Conservation (phyloP, 2,797 vertebrate genomes). For the Poeciliopsis turneri region DNA sequence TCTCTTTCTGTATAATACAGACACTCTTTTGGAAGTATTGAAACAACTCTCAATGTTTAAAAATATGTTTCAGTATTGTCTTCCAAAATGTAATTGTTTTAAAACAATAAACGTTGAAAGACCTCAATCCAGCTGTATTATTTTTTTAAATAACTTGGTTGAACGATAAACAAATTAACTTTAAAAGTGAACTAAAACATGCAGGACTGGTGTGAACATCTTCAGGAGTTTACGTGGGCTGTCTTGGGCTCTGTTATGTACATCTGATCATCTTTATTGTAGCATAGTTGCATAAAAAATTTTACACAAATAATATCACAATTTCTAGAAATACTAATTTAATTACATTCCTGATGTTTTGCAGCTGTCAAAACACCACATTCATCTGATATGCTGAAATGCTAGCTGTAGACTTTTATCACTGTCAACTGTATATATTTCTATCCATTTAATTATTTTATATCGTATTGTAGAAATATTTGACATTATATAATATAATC, state of each 20-base stretch:
- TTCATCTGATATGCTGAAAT: background rate
- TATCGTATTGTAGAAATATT: no score
- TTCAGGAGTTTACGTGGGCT: background rate
- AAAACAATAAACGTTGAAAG: background rate
- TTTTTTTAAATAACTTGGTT: background rate
- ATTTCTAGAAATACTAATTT: background rate
- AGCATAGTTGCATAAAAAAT: background rate
- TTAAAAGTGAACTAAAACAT: background rate
- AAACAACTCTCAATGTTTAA: constrained; percentile 7
- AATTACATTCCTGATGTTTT: background rate
- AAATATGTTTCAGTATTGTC: background rate
- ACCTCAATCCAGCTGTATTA: background rate
- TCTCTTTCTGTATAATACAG: constrained; percentile 22
- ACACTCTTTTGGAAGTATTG: constrained; percentile 6
- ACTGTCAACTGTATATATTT: no score
- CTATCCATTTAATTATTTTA: no score
- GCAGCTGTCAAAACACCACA: background rate
- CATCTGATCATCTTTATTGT: background rate
- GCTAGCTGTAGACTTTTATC: background rate
- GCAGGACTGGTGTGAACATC: background rate
- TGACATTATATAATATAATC: background rate
- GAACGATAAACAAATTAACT: background rate
- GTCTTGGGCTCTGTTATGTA: background rate
- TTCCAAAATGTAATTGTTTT: background rate
- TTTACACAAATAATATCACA: background rate